Evolutionary conservation across 2,113 vertebrate species (phyloP).

Genomic region (Azemiops feae): DNA sequence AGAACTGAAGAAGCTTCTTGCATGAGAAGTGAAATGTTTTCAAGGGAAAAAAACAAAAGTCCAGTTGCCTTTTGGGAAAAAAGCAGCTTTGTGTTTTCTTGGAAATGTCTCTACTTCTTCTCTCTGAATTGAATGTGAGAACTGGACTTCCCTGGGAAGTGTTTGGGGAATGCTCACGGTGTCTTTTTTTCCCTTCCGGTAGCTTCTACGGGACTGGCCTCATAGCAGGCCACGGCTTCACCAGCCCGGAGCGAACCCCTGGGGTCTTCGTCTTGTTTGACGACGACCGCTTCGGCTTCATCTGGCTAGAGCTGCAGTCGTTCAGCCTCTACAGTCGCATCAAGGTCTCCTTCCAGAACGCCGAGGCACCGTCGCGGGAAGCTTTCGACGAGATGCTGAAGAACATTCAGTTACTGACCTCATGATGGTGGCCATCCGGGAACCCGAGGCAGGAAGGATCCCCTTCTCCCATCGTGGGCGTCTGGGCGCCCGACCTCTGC

Average conservation of each 20-base stretch:
- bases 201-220: conserved; percentile 96
- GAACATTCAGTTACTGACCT: conserved; percentile 92
- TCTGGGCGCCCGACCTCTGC: conserved; percentile 44
- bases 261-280: conserved; percentile 94
- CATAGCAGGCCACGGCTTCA: conserved; percentile 94
- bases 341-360: conserved; percentile 86
- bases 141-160: neutral
- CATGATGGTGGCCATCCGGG: conserved; percentile 69
- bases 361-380: conserved; percentile 83
- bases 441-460: conserved; percentile 38
- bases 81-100: neutral
- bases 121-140: neutral
- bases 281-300: conserved; percentile 92
- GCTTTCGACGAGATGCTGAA: conserved; percentile 94
- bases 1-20: neutral
- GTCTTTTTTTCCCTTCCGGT: neutral
- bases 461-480: neutral
- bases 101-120: neutral
- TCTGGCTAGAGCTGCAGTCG: conserved; percentile 97
- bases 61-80: neutral
- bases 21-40: neutral
- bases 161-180: neutral
- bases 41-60: neutral
- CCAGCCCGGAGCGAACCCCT: conserved; percentile 91
- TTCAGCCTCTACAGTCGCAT: conserved; percentile 97